These are phyloP conservation scores for Musca vetustissima DNA, from an alignment of 1,140 invertebrate species.

Conservation along the genomic window DNA sequence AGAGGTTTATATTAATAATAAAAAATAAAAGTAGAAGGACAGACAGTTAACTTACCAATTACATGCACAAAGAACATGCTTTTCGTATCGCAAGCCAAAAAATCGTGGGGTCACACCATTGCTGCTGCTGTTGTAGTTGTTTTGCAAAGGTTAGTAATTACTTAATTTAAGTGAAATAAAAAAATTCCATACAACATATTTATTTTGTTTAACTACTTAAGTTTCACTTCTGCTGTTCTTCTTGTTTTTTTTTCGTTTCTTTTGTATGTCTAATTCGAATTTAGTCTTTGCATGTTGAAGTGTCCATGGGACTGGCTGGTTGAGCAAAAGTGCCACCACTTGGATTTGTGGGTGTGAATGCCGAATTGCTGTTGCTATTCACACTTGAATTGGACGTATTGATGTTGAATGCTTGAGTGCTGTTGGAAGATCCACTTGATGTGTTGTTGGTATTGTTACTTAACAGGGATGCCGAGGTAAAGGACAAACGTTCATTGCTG, in stretches of 20 bases:
- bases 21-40: too few relatives aligned
- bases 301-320: conserved; percentile 70
- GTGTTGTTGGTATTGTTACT: background rate
- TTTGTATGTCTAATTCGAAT: background rate
- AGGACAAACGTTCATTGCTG: conserved; percentile 1
- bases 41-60: too few relatives aligned
- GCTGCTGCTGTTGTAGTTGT: too few relatives aligned
- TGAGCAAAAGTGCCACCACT: conserved; percentile 55
- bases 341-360: conserved; percentile 50
- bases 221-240: conserved; percentile 14
- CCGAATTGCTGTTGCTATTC: conserved; percentile 46
- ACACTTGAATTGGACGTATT: conserved; percentile 48
- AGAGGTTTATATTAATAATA: too few relatives aligned
- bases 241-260: background rate
- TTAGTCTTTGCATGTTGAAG: conserved; percentile 57
- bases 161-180: too few relatives aligned
- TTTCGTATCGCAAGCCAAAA: too few relatives aligned
- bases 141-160: too few relatives aligned
- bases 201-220: background rate
- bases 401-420: conserved; percentile 41
- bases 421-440: conserved; percentile 4
- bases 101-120: too few relatives aligned
- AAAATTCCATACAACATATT: too few relatives aligned
- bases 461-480: conserved; percentile 12
- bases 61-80: too few relatives aligned